Evolutionary conservation across 2,888 invertebrate species (phyloP).

Genomic region (Piscicola geometra): DNA sequence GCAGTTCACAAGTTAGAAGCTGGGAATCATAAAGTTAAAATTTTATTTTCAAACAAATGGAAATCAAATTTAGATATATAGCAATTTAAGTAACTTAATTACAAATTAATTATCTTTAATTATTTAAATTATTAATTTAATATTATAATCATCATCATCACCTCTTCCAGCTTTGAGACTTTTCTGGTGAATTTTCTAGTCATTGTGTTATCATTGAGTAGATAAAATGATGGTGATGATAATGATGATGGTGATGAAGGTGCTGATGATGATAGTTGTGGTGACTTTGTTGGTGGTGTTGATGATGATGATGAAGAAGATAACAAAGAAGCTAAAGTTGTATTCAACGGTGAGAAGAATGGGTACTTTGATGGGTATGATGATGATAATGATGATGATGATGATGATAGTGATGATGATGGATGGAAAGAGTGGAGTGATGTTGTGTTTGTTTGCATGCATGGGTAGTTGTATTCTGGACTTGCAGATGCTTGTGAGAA

Average conservation of each 20-base stretch:
- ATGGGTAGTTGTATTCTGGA: no score
- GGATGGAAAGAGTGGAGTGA: no score
- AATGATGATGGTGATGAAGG: no score
- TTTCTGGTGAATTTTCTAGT: neutral
- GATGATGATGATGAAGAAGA: constrained; percentile 3
- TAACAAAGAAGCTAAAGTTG: neutral
- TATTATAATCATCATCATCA: neutral
- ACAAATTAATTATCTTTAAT: no score
- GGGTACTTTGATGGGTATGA: neutral
- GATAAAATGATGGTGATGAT: no score
- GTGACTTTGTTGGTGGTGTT: neutral
- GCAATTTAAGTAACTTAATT: no score
- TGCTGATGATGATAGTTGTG: neutral
- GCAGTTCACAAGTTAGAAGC: constrained; percentile 8
- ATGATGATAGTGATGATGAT: neutral
- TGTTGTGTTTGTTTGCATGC: no score
- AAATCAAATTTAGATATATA: no score
- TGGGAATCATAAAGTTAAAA: neutral
- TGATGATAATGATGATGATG: neutral
- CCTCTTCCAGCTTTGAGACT: constrained; percentile 25
- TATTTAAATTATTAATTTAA: no score
- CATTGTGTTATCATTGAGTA: no score
- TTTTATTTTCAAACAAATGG: no score
- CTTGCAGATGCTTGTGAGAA: no score
- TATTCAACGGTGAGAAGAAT: neutral